phyloP scores from a whole-genome alignment of 2,113 vertebrate genomes.

The Anser cygnoides region DNA sequence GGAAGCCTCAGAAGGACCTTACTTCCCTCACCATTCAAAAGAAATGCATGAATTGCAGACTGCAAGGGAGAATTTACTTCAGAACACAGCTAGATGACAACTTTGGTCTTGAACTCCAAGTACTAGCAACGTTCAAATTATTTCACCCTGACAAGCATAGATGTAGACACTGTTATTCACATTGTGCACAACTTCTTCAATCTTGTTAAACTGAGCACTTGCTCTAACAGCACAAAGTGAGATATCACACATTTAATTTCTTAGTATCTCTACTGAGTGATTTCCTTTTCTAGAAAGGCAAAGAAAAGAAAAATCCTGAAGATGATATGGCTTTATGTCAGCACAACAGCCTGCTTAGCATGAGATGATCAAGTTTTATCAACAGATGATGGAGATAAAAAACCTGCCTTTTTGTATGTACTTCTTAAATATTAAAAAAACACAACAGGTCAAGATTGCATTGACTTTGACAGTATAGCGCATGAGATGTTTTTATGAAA shows the following conservation, averaged over 20 bases:
- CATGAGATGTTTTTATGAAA: not conserved
- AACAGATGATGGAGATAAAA: not conserved
- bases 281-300: not conserved
- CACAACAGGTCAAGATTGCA: not conserved
- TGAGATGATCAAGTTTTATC: not conserved
- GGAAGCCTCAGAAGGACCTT: not conserved
- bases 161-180: not conserved
- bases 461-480: not conserved
- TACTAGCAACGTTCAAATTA: not conserved
- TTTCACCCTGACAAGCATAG: not conserved
- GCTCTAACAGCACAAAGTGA: not conserved
- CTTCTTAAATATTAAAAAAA: not conserved
- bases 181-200: not conserved
- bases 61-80: not conserved
- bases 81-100: not conserved
- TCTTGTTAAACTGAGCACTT: not conserved
- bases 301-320: not conserved
- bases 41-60: not conserved
- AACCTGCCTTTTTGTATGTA: no score
- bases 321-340: not conserved
- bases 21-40: not conserved
- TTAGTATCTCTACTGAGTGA: not conserved
- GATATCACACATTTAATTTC: not conserved
- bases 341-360: not conserved
- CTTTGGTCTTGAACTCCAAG: not conserved